Evolutionary conservation across 2,797 vertebrate genomes (phyloP), one percentile per base, ranked within the genome.

Genomic region (Zenarchopterus dispar): DNA sequence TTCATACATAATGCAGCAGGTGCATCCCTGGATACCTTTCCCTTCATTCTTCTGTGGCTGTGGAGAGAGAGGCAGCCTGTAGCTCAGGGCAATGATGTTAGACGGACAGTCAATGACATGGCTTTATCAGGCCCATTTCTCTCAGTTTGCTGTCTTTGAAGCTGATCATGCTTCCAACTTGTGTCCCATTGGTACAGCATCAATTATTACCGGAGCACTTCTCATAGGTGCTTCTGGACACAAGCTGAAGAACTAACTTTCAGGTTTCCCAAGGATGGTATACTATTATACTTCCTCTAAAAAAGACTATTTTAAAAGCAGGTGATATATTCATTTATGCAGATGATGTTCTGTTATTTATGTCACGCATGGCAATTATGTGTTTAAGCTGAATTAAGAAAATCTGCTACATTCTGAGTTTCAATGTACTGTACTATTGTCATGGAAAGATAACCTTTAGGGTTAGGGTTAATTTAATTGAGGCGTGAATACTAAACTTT

Each of bases 71-170:
- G n/a, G 44, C 92, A 73, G 93, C 88, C 62, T 93, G 92, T 56
- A 95, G 93, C 39, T 95, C 93, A 0, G 93, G 92, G 39, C 89
- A 62, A 49, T 82, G 51, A 77, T 96, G 94, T 86, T 94, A 95
- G 89, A 95, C 94, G 85, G 94, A 88, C 73, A 86, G 94, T 96
- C 85, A 93, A 93, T 93, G 48, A 51, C 64, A 61, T 36, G 70
- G 54, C 77, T 74, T 66, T 63, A 62, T 70, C 57, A 75, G 31
- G 47, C 51, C 67, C 39, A 22, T 65, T 50, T 24, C 11, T 70
- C 55, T 61, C 59, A 46, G 23, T 78, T 74, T 81, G 61, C 42
- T 50, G 39, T 67, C 56, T 75, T 59, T 77, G 49, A 64, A 71
- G 56, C 52, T 54, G 62, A 72, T 76, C 58, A 73, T 46, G 59